These are phyloP conservation scores for Macropis europaea DNA, from an alignment of 2,888 invertebrate species.

Conservation along the genomic window DNA sequence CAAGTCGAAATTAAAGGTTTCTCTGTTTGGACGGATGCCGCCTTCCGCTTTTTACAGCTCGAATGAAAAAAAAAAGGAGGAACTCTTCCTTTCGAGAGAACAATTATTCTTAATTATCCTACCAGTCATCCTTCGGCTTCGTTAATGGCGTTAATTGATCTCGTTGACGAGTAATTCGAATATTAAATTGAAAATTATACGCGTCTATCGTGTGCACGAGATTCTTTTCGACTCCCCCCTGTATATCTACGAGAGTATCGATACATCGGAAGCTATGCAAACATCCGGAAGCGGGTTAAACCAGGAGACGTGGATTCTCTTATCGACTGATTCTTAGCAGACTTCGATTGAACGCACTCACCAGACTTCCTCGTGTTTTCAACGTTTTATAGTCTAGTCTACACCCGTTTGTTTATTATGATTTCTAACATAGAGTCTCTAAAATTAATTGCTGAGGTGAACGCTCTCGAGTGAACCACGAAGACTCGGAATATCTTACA, in stretches of 20 bases:
- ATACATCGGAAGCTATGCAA: slow-evolving; percentile 14
- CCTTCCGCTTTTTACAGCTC: slow-evolving; percentile 28
- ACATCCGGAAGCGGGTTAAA: slow-evolving; percentile 28
- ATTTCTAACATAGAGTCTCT: no score
- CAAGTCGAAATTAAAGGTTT: slow-evolving; percentile 19
- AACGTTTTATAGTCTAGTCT: no score
- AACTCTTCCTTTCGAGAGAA: slow-evolving; percentile 24
- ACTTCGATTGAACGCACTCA: not conserved
- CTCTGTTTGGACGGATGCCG: slow-evolving; percentile 7
- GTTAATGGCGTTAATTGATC: slow-evolving; percentile 38
- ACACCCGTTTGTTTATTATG: no score
- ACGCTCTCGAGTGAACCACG: no score
- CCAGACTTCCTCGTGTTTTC: no score
- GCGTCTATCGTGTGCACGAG: not conserved
- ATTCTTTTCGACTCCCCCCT: slow-evolving; percentile 13
- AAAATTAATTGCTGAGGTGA: not conserved
- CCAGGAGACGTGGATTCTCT: slow-evolving; percentile 5
- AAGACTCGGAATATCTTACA: no score
- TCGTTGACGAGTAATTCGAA: slow-evolving; percentile 1
- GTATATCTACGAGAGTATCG: not conserved
- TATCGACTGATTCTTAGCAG: slow-evolving; percentile 46
- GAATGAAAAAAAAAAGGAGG: not conserved
- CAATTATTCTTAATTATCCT: slow-evolving; percentile 48
- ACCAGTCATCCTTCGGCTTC: slow-evolving; percentile 28
- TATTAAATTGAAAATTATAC: slow-evolving; percentile 12